Conservation (phyloP, 2,888 invertebrate genomes). For the Apocheima hispidaria region DNA sequence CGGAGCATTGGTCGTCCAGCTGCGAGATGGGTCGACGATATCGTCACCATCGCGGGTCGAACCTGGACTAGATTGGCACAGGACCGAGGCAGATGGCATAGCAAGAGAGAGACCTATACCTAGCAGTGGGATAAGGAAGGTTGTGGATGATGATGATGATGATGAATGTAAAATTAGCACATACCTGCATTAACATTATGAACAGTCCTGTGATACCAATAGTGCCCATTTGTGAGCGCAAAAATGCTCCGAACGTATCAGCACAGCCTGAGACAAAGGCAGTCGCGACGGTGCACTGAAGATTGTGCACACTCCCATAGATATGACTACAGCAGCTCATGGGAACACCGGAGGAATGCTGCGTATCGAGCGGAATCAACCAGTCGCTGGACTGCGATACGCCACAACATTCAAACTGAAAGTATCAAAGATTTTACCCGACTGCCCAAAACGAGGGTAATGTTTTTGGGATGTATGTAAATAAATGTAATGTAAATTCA, state of each 20-base stretch:
- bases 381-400: neutral
- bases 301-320: neutral
- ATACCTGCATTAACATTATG: neutral
- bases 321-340: neutral
- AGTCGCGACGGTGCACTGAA: neutral
- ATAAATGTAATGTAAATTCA: too few relatives aligned
- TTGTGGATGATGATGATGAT: too few relatives aligned
- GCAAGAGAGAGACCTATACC: too few relatives aligned
- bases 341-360: neutral
- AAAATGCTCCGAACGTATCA: neutral
- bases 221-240: neutral
- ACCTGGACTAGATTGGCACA: too few relatives aligned
- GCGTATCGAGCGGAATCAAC: neutral
- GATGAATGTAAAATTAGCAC: neutral
- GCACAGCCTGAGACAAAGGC: neutral
- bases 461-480: too few relatives aligned
- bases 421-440: too few relatives aligned
- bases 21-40: too few relatives aligned
- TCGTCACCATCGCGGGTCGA: too few relatives aligned
- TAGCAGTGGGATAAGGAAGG: too few relatives aligned
- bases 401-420: slow-evolving; percentile 11
- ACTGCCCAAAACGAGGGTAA: too few relatives aligned
- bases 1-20: too few relatives aligned
- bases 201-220: neutral
- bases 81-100: too few relatives aligned